A percentile compares a stretch with the other conserved stretches of the same genome.
These are phyloP conservation scores for Aegypius monachus DNA, from an alignment of 2,113 vertebrate species.

Conservation along the genomic window DNA sequence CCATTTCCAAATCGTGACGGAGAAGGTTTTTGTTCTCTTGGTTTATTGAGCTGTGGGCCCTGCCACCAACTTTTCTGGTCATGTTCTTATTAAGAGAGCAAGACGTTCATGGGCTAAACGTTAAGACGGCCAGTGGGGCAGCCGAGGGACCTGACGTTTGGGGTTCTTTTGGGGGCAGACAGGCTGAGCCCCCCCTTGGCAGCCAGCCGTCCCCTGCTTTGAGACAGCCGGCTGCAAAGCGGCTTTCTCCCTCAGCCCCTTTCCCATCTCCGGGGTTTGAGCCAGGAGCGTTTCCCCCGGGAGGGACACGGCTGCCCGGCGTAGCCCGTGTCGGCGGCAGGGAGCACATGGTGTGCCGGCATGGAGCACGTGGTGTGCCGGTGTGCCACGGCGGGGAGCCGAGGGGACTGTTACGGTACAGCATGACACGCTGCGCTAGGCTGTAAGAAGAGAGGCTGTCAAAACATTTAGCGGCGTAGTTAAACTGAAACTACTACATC, in stretches of 20 bases:
- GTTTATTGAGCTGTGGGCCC: not conserved
- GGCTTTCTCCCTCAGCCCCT: not conserved
- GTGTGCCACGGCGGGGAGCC: not conserved
- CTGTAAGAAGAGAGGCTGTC: slow-evolving; percentile 11
- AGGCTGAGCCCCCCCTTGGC: not conserved
- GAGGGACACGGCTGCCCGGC: not conserved
- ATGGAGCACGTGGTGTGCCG: accelerated
- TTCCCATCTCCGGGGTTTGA: not conserved
- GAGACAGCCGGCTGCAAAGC: not conserved
- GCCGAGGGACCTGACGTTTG: not conserved
- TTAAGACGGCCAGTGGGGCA: not conserved
- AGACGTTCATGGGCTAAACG: not conserved
- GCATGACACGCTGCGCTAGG: not conserved
- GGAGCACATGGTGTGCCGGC: not conserved
- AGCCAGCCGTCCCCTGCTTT: accelerated
- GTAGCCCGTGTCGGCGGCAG: accelerated
- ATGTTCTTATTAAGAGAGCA: not conserved
- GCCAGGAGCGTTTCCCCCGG: not conserved
- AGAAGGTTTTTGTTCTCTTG: not conserved
- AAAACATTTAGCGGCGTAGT: slow-evolving; percentile 15
- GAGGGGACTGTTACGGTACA: not conserved
- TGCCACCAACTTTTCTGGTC: not conserved
- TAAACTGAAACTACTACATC: not conserved
- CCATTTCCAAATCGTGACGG: not conserved
- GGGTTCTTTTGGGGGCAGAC: not conserved